Evolutionary conservation across 2,888 invertebrate species (phyloP).

Genomic region (Euzophera pinguis): DNA sequence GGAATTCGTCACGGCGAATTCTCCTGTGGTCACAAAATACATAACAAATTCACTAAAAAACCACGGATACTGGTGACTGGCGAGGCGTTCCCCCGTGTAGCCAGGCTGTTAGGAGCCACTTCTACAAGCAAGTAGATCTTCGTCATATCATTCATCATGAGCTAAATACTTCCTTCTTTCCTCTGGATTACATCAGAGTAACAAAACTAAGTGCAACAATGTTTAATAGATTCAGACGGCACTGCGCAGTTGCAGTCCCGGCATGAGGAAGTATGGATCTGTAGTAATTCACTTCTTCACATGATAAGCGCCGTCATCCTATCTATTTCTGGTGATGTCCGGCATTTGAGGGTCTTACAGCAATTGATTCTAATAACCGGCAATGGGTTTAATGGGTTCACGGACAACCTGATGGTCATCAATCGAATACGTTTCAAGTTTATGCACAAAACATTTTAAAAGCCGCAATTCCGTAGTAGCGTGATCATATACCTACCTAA

Average conservation of each 20-base stretch:
- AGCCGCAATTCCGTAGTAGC: not conserved
- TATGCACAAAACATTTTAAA: slow-evolving; percentile 32
- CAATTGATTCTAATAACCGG: slow-evolving; percentile 49
- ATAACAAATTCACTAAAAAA: no score
- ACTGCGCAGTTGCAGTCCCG: not conserved
- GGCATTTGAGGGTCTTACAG: slow-evolving; percentile 22
- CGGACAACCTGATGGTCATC: slow-evolving; percentile 39
- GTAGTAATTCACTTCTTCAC: not conserved
- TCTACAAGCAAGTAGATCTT: no score
- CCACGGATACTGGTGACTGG: no score
- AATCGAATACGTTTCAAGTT: slow-evolving; percentile 40
- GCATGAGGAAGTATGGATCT: not conserved
- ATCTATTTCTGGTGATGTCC: slow-evolving; percentile 34
- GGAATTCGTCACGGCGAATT: no score
- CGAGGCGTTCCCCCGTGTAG: no score
- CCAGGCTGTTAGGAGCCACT: no score
- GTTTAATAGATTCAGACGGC: not conserved
- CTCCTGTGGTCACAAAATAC: no score
- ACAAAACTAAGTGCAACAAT: not conserved
- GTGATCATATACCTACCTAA: no score
- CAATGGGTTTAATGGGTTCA: slow-evolving; percentile 55
- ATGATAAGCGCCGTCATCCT: not conserved
- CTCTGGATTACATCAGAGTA: no score
- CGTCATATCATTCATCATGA: no score
- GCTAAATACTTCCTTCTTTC: no score